A percentile compares a stretch with the other conserved stretches of the same genome.
Evolutionary conservation across 30 jellyfish, hydroid and myxozoan species (phyloP).

Genomic region (Turritopsis dohrnii): DNA sequence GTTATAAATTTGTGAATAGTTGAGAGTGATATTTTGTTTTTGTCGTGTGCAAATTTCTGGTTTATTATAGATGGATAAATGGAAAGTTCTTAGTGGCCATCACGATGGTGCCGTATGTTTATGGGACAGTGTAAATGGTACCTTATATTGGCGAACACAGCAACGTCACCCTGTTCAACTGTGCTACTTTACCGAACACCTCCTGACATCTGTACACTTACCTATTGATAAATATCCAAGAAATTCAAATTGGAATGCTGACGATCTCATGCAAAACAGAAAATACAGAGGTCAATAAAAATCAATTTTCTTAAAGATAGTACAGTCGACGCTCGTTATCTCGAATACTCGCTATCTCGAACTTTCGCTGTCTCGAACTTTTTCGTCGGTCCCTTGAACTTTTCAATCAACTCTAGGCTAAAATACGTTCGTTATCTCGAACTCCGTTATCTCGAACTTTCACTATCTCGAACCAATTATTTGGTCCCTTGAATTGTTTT

Average conservation of each 20-base stretch:
- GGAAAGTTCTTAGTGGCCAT: slow-evolving; percentile 70
- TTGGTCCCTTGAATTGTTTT: no score
- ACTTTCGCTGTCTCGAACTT: no score
- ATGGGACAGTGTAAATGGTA: slow-evolving; percentile 52
- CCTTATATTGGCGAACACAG: slow-evolving; percentile 48
- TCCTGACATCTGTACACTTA: slow-evolving; percentile 36
- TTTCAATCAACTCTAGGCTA: no score
- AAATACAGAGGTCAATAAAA: slow-evolving; percentile 41
- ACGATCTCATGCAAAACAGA: slow-evolving; percentile 65
- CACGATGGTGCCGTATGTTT: slow-evolving; percentile 46
- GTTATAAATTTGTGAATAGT: neutral
- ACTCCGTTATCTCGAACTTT: no score
- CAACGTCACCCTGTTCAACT: slow-evolving; percentile 58
- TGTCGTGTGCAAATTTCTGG: neutral
- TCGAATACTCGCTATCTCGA: no score
- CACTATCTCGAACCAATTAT: no score
- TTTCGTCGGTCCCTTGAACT: no score
- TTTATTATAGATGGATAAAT: slow-evolving; percentile 49
- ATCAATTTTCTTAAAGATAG: neutral
- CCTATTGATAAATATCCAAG: slow-evolving; percentile 53
- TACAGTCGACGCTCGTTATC: neutral
- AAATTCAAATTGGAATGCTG: slow-evolving; percentile 58
- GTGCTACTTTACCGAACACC: slow-evolving; percentile 38
- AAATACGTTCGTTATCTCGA: no score
- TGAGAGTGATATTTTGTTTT: neutral